Conservation (phyloP, 92 coral and sea anemone species). For the Parazoanthus swiftii region DNA sequence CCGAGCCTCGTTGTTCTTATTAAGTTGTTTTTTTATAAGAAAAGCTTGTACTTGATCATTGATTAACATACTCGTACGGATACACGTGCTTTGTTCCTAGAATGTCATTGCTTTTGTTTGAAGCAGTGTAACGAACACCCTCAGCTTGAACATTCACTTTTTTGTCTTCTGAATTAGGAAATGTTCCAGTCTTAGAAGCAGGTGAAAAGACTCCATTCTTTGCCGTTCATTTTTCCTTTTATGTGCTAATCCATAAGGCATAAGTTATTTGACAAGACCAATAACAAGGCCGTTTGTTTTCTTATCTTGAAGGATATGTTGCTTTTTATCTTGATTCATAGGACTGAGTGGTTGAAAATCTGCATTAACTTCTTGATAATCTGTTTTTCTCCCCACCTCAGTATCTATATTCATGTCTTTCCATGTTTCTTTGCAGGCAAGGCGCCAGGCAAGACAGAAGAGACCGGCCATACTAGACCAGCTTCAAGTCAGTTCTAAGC, state of each 20-base stretch:
- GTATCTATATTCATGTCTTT: neutral
- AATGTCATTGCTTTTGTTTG: too few relatives aligned
- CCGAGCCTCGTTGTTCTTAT: too few relatives aligned
- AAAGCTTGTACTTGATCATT: too few relatives aligned
- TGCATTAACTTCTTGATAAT: neutral
- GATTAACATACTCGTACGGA: too few relatives aligned
- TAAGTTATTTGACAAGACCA: neutral
- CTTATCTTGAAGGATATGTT: neutral
- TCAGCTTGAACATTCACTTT: too few relatives aligned
- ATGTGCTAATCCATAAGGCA: too few relatives aligned
- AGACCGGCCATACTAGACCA: constrained; percentile 75
- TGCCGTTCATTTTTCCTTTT: too few relatives aligned
- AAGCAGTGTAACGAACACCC: neutral
- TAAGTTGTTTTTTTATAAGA: too few relatives aligned
- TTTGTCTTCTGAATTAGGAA: too few relatives aligned
- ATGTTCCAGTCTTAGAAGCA: neutral
- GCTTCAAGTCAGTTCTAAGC: neutral
- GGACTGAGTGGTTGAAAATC: neutral
- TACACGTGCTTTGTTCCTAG: too few relatives aligned
- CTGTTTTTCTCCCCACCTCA: neutral
- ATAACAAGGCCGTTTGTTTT: neutral
- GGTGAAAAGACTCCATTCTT: neutral
- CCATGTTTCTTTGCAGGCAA: constrained; percentile 59
- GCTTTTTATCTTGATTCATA: neutral
- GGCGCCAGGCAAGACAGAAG: constrained; percentile 82